Base-by-base conservation (phyloP, 2,888 invertebrate genomes). In the Seira ritae region DNA sequence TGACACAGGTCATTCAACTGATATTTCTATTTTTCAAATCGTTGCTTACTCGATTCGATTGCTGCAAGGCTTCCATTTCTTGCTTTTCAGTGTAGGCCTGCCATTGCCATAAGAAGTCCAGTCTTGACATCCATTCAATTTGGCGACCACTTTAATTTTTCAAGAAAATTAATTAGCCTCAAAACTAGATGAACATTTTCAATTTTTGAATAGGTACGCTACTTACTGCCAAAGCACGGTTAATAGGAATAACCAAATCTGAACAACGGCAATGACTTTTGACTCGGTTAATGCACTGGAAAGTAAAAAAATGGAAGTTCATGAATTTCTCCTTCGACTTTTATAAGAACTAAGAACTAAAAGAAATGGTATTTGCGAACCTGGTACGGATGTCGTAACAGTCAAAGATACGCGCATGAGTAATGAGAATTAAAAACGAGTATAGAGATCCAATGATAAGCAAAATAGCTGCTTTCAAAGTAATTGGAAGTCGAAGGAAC, bases 51-150 rank as follows among this genome's bases (percentile, higher is more conserved):
- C 95, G 94, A 91, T 97, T 97, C 88, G 96, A 96, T 84, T 95
- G 95, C 92, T 95, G 97, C 85, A 97, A 91, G n/a, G 96, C 96
- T 89, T 96, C 96, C 97, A 97, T 97, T 91, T 97, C 97, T 74
- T 95, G 93, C 91, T 97, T 97, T 91, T 97, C 97, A 90, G 97
- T 96, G 73, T 96, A 94, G 1, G 97, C 97, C 92, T 97, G 92
- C 92, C 92, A 92, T 1, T 85, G 85, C 85, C 92, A 90, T 37
- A 82, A 70, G 89, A 92, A 92, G 89, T 92, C 92, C 50, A 92
- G 89, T 31, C 97, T 92, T 20, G 96, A 95, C 69, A 97, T 97
- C 97, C 89, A 97, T 94, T 98, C 96, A 92, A 90, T 93, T 89
- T 94, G 93, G 87, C 94, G 94, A 0, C 95, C 97, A 91, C n/a